Evolutionary conservation across 2,797 vertebrate genomes (phyloP).

Genomic region (Capromys pilorides): DNA sequence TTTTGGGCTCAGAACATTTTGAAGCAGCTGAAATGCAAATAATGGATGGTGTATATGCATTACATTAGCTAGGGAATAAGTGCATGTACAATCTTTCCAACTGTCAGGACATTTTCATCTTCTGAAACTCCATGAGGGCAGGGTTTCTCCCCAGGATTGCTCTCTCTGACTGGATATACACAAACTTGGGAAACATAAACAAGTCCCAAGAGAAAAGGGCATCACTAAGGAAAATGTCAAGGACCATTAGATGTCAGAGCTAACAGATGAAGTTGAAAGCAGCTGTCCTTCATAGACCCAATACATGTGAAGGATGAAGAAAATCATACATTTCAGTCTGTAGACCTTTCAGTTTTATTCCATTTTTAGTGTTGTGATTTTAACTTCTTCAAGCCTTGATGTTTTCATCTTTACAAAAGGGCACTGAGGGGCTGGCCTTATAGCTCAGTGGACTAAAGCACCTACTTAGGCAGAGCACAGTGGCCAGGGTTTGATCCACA

Average conservation of each 20-base stretch:
- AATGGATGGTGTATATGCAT: neutral
- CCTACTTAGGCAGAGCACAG: too few relatives aligned
- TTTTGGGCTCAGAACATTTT: neutral
- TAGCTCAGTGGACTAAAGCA: too few relatives aligned
- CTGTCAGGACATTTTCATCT: neutral
- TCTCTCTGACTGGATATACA: neutral
- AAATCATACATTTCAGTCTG: neutral
- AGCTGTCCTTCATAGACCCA: neutral
- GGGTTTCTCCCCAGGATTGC: neutral
- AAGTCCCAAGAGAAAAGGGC: conserved; percentile 11
- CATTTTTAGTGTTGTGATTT: neutral
- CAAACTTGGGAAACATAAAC: neutral
- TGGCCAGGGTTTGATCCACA: too few relatives aligned
- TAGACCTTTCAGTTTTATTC: neutral
- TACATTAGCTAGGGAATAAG: conserved; percentile 22
- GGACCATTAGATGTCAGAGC: neutral
- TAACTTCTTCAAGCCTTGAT: conserved; percentile 8
- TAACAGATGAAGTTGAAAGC: neutral
- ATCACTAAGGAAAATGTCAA: neutral
- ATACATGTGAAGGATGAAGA: neutral
- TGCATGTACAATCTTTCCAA: neutral
- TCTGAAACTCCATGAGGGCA: neutral
- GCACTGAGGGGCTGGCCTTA: neutral
- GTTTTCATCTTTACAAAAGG: conserved; percentile 3
- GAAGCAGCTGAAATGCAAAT: neutral